Conservation (phyloP, 2,797 vertebrate species). For the Menidia menidia region DNA sequence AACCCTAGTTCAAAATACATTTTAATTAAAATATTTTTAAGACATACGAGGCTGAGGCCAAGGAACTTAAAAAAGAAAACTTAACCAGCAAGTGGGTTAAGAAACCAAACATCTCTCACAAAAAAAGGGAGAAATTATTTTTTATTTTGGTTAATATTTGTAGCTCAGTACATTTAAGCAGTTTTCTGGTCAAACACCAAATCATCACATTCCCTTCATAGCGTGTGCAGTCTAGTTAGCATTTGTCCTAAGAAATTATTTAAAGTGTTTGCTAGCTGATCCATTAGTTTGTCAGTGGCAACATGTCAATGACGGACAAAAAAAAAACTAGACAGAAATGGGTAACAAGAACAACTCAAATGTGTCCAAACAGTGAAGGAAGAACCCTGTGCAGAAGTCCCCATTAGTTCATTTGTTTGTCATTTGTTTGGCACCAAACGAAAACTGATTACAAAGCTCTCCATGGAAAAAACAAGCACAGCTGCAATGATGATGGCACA, state of each 20-base stretch:
- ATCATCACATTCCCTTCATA: conserved; percentile 13
- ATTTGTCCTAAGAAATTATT: conserved; percentile 19
- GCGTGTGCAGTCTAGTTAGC: conserved; percentile 18
- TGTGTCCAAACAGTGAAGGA: conserved; percentile 24
- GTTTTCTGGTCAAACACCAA: conserved; percentile 30
- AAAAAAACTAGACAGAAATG: conserved; percentile 4
- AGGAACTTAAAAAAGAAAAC: conserved; percentile 13
- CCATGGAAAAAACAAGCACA: conserved; percentile 29
- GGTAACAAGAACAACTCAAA: conserved; percentile 18
- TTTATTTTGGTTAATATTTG: conserved; percentile 21
- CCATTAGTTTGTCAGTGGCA: conserved; percentile 26
- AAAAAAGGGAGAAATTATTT: conserved; percentile 1
- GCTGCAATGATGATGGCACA: conserved; percentile 28
- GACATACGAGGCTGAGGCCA: conserved; percentile 17
- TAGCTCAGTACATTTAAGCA: not conserved
- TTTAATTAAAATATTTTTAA: conserved; percentile 26
- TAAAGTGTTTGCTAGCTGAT: not conserved
- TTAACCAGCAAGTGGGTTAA: not conserved
- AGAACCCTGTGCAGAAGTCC: conserved; percentile 5
- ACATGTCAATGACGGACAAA: not conserved
- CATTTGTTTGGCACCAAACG: conserved; percentile 5
- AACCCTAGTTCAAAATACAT: not conserved
- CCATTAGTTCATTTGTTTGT: conserved; percentile 8
- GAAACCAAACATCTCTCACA: conserved; percentile 8
- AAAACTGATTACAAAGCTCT: conserved; percentile 41